Conservation (phyloP, 2,113 vertebrate species). For the Thinocorus orbignyianus region DNA sequence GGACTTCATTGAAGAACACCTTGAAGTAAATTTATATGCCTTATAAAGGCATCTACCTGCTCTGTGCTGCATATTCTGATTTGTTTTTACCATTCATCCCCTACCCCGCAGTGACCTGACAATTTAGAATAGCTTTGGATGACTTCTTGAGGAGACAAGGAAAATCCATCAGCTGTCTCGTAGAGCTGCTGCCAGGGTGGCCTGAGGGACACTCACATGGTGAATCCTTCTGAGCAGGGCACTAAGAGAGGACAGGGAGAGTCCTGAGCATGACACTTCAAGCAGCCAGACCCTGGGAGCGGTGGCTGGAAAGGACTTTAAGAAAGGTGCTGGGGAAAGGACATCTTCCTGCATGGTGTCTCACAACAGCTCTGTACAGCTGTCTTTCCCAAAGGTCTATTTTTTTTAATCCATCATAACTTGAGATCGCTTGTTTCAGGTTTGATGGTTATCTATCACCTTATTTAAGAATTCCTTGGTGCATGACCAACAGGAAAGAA, state of each 20-base stretch:
- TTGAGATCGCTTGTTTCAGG: background rate
- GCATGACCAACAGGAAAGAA: background rate
- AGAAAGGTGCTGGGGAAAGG: background rate
- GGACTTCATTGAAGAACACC: background rate
- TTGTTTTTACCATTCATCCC: background rate
- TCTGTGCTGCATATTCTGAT: background rate
- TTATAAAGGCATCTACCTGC: background rate
- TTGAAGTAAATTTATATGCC: background rate
- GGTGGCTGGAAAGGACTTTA: background rate
- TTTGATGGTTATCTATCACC: background rate
- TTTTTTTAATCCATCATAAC: background rate
- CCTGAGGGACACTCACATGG: background rate
- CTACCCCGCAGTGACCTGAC: background rate
- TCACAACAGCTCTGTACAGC: background rate
- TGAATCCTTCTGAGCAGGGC: background rate
- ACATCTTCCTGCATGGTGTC: background rate
- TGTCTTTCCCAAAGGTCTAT: background rate
- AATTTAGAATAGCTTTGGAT: background rate
- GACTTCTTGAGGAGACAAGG: background rate
- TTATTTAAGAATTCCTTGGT: background rate
- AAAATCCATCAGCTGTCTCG: background rate
- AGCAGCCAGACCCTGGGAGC: background rate
- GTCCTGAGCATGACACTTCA: background rate
- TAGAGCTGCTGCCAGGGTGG: background rate
- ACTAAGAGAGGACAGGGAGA: background rate